These are phyloP conservation scores for Pipistrellus kuhlii DNA, from an alignment of 2,797 vertebrate species.

Conservation along the genomic window DNA sequence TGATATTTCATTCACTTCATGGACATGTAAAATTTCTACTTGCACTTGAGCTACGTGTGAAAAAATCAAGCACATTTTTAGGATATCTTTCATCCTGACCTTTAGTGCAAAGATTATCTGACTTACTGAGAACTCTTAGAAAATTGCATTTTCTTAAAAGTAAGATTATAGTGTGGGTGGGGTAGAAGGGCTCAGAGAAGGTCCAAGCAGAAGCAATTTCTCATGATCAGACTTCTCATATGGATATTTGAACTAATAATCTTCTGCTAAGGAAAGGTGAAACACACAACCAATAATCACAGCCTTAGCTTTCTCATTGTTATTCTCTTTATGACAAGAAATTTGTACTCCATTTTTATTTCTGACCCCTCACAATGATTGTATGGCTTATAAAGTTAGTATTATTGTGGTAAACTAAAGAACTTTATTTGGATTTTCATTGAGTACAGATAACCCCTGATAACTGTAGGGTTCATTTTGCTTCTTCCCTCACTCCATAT, in stretches of 20 bases:
- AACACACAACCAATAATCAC: background rate
- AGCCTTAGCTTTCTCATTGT: background rate
- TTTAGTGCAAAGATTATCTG: constrained; percentile 4
- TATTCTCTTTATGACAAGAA: constrained; percentile 32
- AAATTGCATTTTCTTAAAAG: constrained; percentile 60
- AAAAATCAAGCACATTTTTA: constrained; percentile 52
- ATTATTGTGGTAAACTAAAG: background rate
- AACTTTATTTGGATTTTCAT: constrained; percentile 6
- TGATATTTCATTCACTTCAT: constrained; percentile 56
- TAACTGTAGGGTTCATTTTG: background rate
- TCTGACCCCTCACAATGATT: background rate
- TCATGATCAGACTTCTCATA: background rate
- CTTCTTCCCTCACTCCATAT: background rate
- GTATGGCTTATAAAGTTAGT: background rate
- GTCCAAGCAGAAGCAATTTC: background rate
- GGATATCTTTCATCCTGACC: constrained; percentile 33
- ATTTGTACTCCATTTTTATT: background rate
- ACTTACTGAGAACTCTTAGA: constrained; percentile 46
- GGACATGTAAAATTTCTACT: constrained; percentile 24
- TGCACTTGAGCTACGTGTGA: constrained; percentile 6
- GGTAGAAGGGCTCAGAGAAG: background rate
- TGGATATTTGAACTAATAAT: constrained; percentile 16
- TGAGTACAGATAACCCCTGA: background rate
- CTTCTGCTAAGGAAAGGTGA: background rate
- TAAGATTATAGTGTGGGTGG: background rate